Percentiles rank a stretch among this genome's conserved stretches.
Evolutionary conservation across 2,113 vertebrate species (phyloP).

Genomic region (Embiotoca jacksoni): DNA sequence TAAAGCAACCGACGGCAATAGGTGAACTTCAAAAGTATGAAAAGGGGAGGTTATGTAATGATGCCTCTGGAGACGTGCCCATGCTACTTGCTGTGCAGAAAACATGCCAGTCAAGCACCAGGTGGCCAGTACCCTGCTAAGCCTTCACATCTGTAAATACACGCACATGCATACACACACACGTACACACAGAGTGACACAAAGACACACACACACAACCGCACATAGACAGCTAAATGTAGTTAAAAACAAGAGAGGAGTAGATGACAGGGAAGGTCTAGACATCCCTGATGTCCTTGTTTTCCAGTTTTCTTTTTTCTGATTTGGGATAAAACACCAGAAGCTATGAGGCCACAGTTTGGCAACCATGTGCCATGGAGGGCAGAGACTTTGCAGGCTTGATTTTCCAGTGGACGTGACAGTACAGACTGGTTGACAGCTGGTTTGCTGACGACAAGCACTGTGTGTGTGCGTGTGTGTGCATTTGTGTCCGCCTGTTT

Average conservation of each 20-base stretch:
- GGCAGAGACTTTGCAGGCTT: background rate
- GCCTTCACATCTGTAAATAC: conserved; percentile 57
- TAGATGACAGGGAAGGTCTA: conserved; percentile 4
- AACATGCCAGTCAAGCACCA: conserved; percentile 71
- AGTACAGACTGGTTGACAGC: background rate
- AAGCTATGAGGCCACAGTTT: background rate
- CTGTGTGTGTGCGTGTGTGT: background rate
- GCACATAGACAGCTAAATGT: conserved; percentile 15
- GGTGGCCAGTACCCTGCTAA: conserved; percentile 65
- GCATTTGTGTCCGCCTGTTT: no score
- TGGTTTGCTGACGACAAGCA: background rate
- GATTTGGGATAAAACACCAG: background rate
- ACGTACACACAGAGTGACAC: background rate
- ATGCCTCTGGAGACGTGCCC: conserved; percentile 53
- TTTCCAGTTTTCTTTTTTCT: background rate
- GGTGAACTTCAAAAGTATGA: conserved; percentile 26
- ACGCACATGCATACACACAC: conserved; percentile 25
- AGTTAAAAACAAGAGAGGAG: conserved; percentile 24
- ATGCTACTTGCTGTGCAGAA: conserved; percentile 47
- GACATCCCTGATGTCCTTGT: conserved; percentile 21
- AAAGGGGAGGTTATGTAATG: conserved; percentile 64
- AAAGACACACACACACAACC: background rate
- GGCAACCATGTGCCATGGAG: background rate
- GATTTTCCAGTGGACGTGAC: background rate
- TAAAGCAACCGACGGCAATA: conserved; percentile 14